Conservation (phyloP, 1,140 invertebrate species). For the Seison nebaliae region DNA sequence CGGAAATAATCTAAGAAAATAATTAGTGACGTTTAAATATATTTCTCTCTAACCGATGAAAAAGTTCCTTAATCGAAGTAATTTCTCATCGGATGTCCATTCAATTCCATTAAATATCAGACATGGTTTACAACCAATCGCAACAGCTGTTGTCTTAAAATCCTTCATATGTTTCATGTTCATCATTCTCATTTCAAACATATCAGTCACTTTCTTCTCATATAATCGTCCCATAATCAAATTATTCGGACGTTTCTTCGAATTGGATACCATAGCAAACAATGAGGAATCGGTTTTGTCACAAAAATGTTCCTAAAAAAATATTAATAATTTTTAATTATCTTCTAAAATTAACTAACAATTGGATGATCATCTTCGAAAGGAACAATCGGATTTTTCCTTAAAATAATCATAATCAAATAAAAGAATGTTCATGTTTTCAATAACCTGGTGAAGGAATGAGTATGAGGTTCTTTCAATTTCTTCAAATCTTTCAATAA, state of each 20-base stretch:
- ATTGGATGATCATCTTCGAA: slow-evolving; percentile 31
- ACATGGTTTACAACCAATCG: slow-evolving; percentile 54
- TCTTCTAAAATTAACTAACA: slow-evolving; percentile 20
- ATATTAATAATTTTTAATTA: slow-evolving; percentile 2
- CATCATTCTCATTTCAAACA: slow-evolving; percentile 74
- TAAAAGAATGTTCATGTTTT: no score
- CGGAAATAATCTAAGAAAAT: slow-evolving; percentile 90
- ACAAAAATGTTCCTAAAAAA: slow-evolving; percentile 47
- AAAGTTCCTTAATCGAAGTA: slow-evolving; percentile 55
- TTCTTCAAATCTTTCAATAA: background rate
- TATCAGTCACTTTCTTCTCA: slow-evolving; percentile 65
- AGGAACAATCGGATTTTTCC: slow-evolving; percentile 27
- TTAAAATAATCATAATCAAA: slow-evolving; percentile 17
- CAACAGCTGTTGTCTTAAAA: slow-evolving; percentile 35
- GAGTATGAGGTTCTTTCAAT: background rate
- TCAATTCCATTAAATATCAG: slow-evolving; percentile 67
- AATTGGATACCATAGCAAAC: slow-evolving; percentile 53
- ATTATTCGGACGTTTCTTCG: slow-evolving; percentile 76
- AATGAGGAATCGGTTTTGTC: slow-evolving; percentile 58
- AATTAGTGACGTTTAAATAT: slow-evolving; percentile 2
- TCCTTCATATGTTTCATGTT: slow-evolving; percentile 47
- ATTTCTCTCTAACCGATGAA: no score
- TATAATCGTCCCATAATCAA: slow-evolving; percentile 55
- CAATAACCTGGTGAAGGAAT: no score
- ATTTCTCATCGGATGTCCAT: slow-evolving; percentile 50